Evolutionary conservation across 92 coral and sea anemone genomes (phyloP).

Genomic region (Zoanthus gigantus): DNA sequence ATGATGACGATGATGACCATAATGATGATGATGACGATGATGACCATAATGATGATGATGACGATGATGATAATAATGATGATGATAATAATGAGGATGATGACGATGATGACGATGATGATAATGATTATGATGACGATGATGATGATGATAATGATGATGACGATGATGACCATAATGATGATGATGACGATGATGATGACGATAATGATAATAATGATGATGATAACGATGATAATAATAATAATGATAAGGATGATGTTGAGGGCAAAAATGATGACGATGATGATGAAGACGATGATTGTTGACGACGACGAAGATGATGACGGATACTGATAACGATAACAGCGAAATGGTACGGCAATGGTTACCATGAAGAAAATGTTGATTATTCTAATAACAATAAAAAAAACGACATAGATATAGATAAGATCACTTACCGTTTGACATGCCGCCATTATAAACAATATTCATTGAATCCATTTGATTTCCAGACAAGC

Average conservation of each 20-base stretch:
- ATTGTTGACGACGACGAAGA: not conserved
- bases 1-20: too few relatives aligned
- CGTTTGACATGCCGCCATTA: constrained; percentile 24
- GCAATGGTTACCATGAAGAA: not conserved
- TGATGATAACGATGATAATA: too few relatives aligned
- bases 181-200: too few relatives aligned
- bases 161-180: too few relatives aligned
- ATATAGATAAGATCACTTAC: not conserved
- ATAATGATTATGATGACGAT: not conserved
- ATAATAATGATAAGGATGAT: not conserved
- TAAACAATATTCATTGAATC: constrained; percentile 8
- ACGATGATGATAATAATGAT: not conserved
- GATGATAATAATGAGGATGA: too few relatives aligned
- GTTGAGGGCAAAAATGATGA: not conserved
- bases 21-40: too few relatives aligned
- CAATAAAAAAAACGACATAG: too few relatives aligned
- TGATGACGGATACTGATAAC: not conserved
- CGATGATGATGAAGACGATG: not conserved
- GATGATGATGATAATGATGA: not conserved
- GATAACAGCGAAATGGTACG: not conserved
- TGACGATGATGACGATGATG: not conserved
- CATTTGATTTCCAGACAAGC: constrained; percentile 9
- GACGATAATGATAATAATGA: not conserved
- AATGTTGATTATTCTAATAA: not conserved
- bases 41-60: not conserved